Evolutionary conservation across 2,888 invertebrate genomes (phyloP).

Genomic region (Hirtodrosophila histrioides): DNA sequence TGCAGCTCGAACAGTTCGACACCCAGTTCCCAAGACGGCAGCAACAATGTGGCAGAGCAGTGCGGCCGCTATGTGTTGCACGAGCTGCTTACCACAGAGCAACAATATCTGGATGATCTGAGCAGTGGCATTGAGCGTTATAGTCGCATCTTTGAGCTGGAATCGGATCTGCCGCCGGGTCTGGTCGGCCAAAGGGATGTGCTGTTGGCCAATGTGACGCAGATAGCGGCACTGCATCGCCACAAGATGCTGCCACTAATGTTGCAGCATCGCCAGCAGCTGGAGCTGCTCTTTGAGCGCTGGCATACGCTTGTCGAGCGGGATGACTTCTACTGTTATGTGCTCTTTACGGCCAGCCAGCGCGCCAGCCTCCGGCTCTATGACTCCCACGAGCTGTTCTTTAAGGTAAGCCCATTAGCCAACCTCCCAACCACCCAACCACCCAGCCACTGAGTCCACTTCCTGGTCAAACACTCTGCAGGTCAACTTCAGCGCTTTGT

Average conservation of each 20-base stretch:
- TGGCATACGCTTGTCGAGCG: conserved; percentile 37
- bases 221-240: conserved; percentile 42
- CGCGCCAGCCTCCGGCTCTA: conserved; percentile 32
- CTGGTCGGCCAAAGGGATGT: conserved; percentile 27
- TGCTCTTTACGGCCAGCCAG: conserved; percentile 35
- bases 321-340: conserved; percentile 40
- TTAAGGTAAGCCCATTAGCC: conserved; percentile 34
- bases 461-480: no score
- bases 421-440: no score
- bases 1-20: neutral
- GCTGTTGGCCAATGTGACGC: conserved; percentile 29
- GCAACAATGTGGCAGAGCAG: conserved; percentile 20
- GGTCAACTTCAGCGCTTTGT: no score
- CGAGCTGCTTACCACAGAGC: conserved; percentile 44
- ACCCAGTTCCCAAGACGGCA: neutral
- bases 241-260: conserved; percentile 39
- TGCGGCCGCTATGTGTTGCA: conserved; percentile 30
- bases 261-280: conserved; percentile 33
- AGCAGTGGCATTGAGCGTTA: conserved; percentile 22
- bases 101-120: conserved; percentile 47
- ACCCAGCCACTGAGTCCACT: no score
- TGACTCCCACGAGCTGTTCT: conserved; percentile 26
- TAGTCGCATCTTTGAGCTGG: conserved; percentile 21
- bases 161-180: conserved; percentile 14
- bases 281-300: conserved; percentile 28